Evolutionary conservation across 2,113 vertebrate species (phyloP).

Genomic region (Sylvicapra grimmia): DNA sequence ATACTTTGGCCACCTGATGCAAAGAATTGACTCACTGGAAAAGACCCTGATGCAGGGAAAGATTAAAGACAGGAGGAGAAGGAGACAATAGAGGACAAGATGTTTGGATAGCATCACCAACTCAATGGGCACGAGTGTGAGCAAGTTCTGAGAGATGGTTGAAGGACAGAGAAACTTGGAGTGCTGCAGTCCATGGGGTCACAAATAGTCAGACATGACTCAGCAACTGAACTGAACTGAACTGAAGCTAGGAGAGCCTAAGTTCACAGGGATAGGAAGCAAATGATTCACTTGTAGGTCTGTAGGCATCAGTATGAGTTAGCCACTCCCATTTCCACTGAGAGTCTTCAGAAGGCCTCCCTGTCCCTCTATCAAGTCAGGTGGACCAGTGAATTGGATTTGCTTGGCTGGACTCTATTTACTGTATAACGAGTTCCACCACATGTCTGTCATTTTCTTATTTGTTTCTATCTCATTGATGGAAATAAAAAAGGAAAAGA

Average conservation of each 20-base stretch:
- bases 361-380: neutral
- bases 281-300: neutral
- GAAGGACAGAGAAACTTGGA: neutral
- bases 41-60: neutral
- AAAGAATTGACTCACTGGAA: neutral
- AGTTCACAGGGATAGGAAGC: neutral
- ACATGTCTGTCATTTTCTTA: neutral
- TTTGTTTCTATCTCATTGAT: neutral
- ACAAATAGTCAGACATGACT: neutral
- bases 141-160: neutral
- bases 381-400: neutral
- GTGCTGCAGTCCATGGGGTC: neutral
- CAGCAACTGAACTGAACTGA: neutral
- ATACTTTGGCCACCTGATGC: neutral
- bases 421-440: neutral
- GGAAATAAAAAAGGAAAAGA: neutral
- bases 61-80: neutral
- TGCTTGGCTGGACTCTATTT: neutral
- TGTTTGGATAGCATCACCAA: neutral
- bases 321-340: neutral
- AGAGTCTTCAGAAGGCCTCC: neutral
- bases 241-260: neutral
- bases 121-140: neutral
- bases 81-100: neutral
- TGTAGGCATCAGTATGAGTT: neutral